Evolutionary conservation across 2,797 vertebrate species (phyloP).

Genomic region (Lacerta agilis): DNA sequence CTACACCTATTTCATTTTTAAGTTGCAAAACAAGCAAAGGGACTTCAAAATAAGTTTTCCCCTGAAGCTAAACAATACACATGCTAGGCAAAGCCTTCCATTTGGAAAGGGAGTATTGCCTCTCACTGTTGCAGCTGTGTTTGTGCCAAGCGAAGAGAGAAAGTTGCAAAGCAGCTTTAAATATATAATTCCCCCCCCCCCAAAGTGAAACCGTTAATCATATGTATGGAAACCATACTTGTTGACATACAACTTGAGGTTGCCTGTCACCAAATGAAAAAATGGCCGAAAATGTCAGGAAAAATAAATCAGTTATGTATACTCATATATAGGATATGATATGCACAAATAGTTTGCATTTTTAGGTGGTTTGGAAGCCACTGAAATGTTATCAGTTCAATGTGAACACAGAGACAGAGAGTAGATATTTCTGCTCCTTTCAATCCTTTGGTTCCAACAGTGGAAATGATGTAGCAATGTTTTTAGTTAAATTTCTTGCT

Average conservation of each 20-base stretch:
- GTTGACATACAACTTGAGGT: neutral
- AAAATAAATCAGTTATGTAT: neutral
- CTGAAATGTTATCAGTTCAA: neutral
- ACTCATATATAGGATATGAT: neutral
- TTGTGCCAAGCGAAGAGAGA: conserved; percentile 36
- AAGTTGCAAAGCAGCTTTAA: conserved; percentile 50
- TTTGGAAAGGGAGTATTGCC: conserved; percentile 39
- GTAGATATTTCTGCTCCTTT: neutral
- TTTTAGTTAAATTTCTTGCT: neutral
- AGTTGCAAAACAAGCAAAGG: neutral
- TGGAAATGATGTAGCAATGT: neutral
- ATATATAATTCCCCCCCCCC: neutral
- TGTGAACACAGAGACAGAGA: neutral
- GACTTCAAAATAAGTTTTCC: neutral
- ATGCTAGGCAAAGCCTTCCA: conserved; percentile 25
- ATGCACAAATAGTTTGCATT: neutral
- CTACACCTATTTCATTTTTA: neutral
- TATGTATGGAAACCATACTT: conserved; percentile 44
- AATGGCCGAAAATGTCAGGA: neutral
- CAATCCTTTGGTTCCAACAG: no score
- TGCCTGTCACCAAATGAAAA: conserved; percentile 32
- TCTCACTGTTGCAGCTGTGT: conserved; percentile 19
- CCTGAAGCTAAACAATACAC: conserved; percentile 28
- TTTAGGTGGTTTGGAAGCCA: neutral
- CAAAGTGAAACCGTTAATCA: conserved; percentile 35